phyloP scores from a whole-genome alignment of 2,888 invertebrate genomes.

The Volucella zonaria region DNA sequence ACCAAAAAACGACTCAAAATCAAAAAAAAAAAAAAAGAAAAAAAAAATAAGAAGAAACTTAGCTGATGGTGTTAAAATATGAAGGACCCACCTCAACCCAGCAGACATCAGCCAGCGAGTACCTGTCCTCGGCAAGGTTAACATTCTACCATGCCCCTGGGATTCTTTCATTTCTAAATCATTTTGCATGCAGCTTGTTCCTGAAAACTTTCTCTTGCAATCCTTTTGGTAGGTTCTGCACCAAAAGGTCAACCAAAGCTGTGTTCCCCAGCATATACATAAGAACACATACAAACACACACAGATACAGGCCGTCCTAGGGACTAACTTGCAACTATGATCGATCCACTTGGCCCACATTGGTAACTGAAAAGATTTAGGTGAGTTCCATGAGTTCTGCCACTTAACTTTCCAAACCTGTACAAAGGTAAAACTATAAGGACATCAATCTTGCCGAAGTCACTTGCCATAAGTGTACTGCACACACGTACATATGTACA shows the following conservation, averaged over 20 bases:
- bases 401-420: slow-evolving; percentile 48
- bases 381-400: slow-evolving; percentile 40
- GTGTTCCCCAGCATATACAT: slow-evolving; percentile 46
- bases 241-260: slow-evolving; percentile 57
- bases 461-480: slow-evolving; percentile 34
- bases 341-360: slow-evolving; percentile 60
- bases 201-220: slow-evolving; percentile 62
- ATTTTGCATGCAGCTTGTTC: slow-evolving; percentile 67
- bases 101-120: neutral
- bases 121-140: slow-evolving; percentile 18
- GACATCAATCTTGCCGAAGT: slow-evolving; percentile 64
- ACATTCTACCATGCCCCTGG: neutral
- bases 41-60: slow-evolving; percentile 1
- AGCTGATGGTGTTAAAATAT: slow-evolving; percentile 25
- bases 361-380: slow-evolving; percentile 61
- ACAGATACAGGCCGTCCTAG: neutral
- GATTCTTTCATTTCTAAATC: slow-evolving; percentile 52
- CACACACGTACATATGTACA: neutral
- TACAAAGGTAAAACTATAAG: slow-evolving; percentile 32
- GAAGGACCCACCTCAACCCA: slow-evolving; percentile 13
- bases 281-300: slow-evolving; percentile 5
- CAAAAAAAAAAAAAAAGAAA: slow-evolving; percentile 17
- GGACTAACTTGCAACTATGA: slow-evolving; percentile 39
- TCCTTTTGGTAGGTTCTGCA: slow-evolving; percentile 15
- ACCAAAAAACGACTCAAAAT: neutral